Evolutionary conservation across 1,140 invertebrate genomes (phyloP).

Genomic region (Thaumatotibia leucotreta): DNA sequence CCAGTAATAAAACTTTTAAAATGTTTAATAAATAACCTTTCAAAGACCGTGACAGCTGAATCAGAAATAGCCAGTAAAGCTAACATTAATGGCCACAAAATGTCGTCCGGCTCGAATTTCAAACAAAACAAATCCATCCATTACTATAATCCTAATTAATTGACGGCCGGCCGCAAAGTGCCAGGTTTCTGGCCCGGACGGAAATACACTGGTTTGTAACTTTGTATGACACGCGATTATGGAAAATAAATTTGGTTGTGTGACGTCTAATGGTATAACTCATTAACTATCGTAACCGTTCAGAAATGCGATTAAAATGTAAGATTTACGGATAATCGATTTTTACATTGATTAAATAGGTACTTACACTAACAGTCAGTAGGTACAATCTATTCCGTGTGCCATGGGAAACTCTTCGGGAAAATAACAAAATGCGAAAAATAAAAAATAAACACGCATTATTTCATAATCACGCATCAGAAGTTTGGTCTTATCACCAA

Average conservation of each 20-base stretch:
- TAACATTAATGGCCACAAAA: not conserved
- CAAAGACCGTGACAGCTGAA: not conserved
- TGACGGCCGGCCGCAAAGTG: not conserved
- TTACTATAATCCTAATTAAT: constrained; percentile 12
- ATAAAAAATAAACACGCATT: too few species aligned
- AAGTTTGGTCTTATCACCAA: too few species aligned
- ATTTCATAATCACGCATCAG: too few species aligned
- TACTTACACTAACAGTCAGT: too few species aligned
- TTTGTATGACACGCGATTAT: not conserved
- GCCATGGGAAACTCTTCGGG: too few species aligned
- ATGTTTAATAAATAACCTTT: not conserved
- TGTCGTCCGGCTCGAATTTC: constrained; percentile 10
- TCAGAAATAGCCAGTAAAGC: not conserved
- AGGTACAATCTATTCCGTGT: too few species aligned
- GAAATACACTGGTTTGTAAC: not conserved
- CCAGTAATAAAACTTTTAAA: not conserved
- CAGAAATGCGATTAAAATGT: too few species aligned
- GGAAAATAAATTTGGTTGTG: not conserved
- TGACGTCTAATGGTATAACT: not conserved
- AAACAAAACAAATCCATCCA: constrained; percentile 1
- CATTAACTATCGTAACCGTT: not conserved
- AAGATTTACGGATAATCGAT: too few species aligned
- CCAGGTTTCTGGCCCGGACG: not conserved
- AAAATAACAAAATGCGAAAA: too few species aligned
- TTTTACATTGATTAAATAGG: too few species aligned